Percentiles rank a stretch among this genome's conserved stretches.
phyloP scores from a whole-genome alignment of 2,888 invertebrate genomes.

The Latrodectus elegans region DNA sequence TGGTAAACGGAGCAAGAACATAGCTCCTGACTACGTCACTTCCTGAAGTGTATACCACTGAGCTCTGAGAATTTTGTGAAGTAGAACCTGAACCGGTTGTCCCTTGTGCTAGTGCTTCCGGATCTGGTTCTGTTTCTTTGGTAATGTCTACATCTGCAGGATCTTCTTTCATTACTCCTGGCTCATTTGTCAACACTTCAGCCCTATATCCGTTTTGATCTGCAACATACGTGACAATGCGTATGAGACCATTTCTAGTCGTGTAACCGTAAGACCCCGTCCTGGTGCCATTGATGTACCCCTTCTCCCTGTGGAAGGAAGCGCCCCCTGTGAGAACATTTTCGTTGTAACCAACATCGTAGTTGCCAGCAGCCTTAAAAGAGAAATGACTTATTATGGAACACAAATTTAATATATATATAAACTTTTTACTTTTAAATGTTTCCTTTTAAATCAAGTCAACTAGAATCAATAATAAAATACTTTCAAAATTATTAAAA shows the following conservation, averaged over 20 bases:
- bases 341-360: conserved; percentile 65
- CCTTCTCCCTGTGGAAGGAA: conserved; percentile 56
- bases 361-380: conserved; percentile 48
- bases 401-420: too few species aligned
- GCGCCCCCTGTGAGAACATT: conserved; percentile 59
- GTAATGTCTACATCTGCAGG: conserved; percentile 50
- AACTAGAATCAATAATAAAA: too few species aligned
- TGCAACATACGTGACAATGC: conserved; percentile 65
- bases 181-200: conserved; percentile 61
- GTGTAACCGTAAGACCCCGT: conserved; percentile 63
- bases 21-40: conserved; percentile 40
- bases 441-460: too few species aligned
- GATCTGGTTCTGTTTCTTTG: conserved; percentile 59
- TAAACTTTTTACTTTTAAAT: too few species aligned
- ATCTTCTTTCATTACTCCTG: conserved; percentile 21
- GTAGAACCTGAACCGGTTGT: conserved; percentile 14
- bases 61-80: not conserved
- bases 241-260: conserved; percentile 52
- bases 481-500: too few species aligned
- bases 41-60: conserved; percentile 1
- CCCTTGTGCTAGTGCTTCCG: conserved; percentile 31
- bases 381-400: too few species aligned
- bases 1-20: not conserved
- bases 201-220: conserved; percentile 59
- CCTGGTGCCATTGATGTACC: conserved; percentile 49